These are phyloP conservation scores for Etheostoma cragini DNA, from an alignment of 2,113 vertebrate genomes.

Conservation along the genomic window DNA sequence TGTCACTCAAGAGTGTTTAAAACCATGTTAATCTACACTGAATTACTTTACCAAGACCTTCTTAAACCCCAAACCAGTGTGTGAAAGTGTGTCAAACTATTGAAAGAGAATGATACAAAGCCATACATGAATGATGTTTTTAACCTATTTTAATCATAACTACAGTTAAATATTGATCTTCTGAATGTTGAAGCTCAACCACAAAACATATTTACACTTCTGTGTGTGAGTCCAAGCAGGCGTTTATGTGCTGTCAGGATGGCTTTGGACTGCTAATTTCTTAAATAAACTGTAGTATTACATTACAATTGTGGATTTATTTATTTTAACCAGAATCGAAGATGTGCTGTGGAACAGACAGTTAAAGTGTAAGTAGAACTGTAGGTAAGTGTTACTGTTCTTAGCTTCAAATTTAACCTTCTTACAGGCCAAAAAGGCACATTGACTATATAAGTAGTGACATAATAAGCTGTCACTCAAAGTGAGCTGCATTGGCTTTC, in stretches of 20 bases:
- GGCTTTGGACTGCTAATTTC: not conserved
- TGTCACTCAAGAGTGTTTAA: conserved; percentile 69
- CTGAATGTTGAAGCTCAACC: not conserved
- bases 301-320: not conserved
- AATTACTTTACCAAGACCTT: conserved; percentile 48
- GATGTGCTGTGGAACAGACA: not conserved
- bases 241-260: not conserved
- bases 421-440: not conserved
- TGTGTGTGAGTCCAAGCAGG: not conserved
- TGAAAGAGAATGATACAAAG: conserved; percentile 21
- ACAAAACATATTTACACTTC: conserved; percentile 6
- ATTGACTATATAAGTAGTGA: conserved; percentile 4
- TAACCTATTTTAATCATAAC: conserved; percentile 24
- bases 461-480: not conserved
- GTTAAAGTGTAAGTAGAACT: not conserved
- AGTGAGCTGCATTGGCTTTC: not conserved
- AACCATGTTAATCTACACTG: conserved; percentile 59
- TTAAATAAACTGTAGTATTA: not conserved
- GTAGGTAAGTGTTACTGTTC: not conserved
- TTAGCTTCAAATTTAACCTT: not conserved
- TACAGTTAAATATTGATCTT: not conserved
- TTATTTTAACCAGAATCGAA: not conserved
- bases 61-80: conserved; percentile 25
- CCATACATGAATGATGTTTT: not conserved
- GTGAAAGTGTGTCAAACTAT: conserved; percentile 37